Percentiles rank a stretch among this genome's conserved stretches.
These are phyloP conservation scores for Phyllopteryx taeniolatus DNA, from an alignment of 2,113 vertebrate species.

Conservation along the genomic window DNA sequence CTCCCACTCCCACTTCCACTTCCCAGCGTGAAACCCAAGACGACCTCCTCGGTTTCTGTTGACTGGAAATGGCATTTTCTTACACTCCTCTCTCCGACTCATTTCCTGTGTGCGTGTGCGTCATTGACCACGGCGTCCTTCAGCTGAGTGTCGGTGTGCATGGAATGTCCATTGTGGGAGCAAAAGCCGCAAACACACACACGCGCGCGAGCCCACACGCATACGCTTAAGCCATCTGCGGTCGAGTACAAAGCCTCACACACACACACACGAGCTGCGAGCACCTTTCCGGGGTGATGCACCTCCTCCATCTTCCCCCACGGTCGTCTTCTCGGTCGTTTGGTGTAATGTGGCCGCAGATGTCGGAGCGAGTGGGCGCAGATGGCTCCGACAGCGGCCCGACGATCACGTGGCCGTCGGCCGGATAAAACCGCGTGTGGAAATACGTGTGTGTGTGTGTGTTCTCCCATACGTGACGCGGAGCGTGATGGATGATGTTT, in stretches of 20 bases:
- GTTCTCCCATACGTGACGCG: slow-evolving; percentile 23
- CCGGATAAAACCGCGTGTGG: slow-evolving; percentile 16
- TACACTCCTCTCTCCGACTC: slow-evolving; percentile 13
- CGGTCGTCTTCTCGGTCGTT: slow-evolving; percentile 21
- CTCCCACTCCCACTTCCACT: slow-evolving; percentile 3
- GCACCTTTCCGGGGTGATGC: slow-evolving; percentile 63
- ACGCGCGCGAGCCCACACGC: slow-evolving; percentile 43
- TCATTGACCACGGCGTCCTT: slow-evolving; percentile 5
- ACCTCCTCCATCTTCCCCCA: slow-evolving; percentile 46
- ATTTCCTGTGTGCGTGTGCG: slow-evolving; percentile 21
- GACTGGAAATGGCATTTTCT: slow-evolving; percentile 48
- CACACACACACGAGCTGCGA: slow-evolving; percentile 47
- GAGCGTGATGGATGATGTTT: slow-evolving; percentile 51
- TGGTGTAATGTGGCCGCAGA: slow-evolving; percentile 61
- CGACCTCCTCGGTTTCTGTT: slow-evolving; percentile 20
- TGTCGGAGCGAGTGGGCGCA: slow-evolving; percentile 62
- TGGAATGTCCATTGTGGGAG: slow-evolving; percentile 15
- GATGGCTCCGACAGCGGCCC: slow-evolving; percentile 66
- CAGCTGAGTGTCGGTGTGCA: slow-evolving; percentile 6
- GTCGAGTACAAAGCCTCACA: slow-evolving; percentile 2
- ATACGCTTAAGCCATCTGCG: slow-evolving; percentile 19
- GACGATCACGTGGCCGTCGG: slow-evolving; percentile 58
- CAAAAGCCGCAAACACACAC: slow-evolving; percentile 21
- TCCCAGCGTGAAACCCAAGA: slow-evolving; percentile 34
- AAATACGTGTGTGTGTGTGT: not conserved